Percentiles rank a stretch among this genome's conserved stretches.
Conservation (phyloP, 1,140 invertebrate species). For the Anoplophora glabripennis region DNA sequence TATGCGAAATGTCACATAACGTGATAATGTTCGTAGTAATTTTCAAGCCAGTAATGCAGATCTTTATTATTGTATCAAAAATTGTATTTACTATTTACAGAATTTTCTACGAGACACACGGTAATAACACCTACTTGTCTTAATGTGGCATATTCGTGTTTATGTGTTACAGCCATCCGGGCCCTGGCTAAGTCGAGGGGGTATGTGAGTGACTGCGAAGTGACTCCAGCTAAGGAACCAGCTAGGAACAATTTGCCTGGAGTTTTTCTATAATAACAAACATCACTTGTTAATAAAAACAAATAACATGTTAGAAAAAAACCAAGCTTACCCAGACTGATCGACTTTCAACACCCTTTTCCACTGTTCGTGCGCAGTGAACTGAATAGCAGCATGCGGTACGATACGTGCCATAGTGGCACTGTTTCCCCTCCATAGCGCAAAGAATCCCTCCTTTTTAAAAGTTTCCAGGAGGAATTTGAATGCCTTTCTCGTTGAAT, state of each 20-base stretch:
- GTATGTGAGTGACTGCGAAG: slow-evolving; percentile 91
- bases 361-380: slow-evolving; percentile 95
- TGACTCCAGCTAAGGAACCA: slow-evolving; percentile 90
- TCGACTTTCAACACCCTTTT: slow-evolving; percentile 76
- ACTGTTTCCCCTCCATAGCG: slow-evolving; percentile 95
- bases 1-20: no score
- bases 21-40: no score
- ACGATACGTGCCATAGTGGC: slow-evolving; percentile 96
- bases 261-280: slow-evolving; percentile 27
- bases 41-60: no score
- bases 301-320: not conserved
- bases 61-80: no score
- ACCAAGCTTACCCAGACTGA: slow-evolving; percentile 38
- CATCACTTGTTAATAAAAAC: not conserved
- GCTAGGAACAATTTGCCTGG: slow-evolving; percentile 68
- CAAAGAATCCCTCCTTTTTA: slow-evolving; percentile 71
- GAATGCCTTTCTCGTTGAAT: slow-evolving; percentile 75
- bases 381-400: slow-evolving; percentile 97
- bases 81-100: no score
- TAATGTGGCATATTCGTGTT: slow-evolving; percentile 64
- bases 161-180: slow-evolving; percentile 93
- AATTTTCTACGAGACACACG: no score
- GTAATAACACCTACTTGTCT: slow-evolving; percentile 43
- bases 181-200: slow-evolving; percentile 95
- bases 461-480: slow-evolving; percentile 73